A percentile compares a stretch with the other conserved stretches of the same genome.
Evolutionary conservation across 2,113 vertebrate species (phyloP).

Genomic region (Gambusia holbrooki): DNA sequence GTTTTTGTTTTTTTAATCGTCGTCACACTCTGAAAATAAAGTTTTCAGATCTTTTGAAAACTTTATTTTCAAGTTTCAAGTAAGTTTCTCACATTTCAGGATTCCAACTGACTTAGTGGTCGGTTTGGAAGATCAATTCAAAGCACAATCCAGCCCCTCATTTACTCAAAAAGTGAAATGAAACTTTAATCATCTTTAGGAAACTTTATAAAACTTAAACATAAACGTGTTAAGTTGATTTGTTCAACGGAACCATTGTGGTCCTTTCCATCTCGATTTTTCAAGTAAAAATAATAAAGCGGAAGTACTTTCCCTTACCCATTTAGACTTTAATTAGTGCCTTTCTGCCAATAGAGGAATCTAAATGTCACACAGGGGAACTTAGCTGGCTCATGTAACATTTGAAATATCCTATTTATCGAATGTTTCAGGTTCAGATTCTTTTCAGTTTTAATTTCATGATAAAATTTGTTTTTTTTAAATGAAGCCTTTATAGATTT

Average conservation of each 20-base stretch:
- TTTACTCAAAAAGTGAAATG: not conserved
- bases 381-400: not conserved
- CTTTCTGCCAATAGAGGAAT: not conserved
- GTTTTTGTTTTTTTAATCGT: not conserved
- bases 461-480: not conserved
- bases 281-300: not conserved
- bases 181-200: not conserved
- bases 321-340: not conserved
- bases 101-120: not conserved
- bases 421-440: not conserved
- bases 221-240: not conserved
- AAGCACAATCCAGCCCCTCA: not conserved
- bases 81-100: not conserved
- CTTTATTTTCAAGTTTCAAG: no score
- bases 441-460: not conserved
- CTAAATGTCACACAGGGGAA: not conserved
- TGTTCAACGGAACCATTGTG: not conserved
- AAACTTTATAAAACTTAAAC: no score
- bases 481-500: not conserved
- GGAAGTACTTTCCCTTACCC: not conserved
- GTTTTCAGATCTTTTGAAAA: not conserved
- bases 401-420: not conserved
- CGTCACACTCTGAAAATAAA: not conserved
- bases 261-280: not conserved
- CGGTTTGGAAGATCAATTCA: not conserved